Evolutionary conservation across 1,140 invertebrate species (phyloP).

Genomic region (Nephotettix cincticeps): DNA sequence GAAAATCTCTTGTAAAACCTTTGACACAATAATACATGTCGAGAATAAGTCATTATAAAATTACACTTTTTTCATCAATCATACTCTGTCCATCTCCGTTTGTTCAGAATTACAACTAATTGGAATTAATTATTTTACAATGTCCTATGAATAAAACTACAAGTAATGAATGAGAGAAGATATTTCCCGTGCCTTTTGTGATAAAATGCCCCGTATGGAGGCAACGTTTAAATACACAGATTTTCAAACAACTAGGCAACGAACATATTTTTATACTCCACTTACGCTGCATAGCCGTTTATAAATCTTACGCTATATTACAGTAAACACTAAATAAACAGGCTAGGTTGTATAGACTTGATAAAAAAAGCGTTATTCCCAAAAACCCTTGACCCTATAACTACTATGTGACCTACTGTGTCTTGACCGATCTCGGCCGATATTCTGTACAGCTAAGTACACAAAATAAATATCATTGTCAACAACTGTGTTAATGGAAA

Average conservation of each 20-base stretch:
- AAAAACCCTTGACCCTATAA: constrained; percentile 18
- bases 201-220: background rate
- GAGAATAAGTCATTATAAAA: too few relatives aligned
- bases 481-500: constrained; percentile 14
- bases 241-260: background rate
- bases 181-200: constrained; percentile 18
- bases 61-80: too few relatives aligned
- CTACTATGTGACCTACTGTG: constrained; percentile 8
- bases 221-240: background rate
- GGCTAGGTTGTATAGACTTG: constrained; percentile 8
- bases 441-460: constrained; percentile 21
- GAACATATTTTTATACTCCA: background rate
- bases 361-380: constrained; percentile 22
- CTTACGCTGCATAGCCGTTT: background rate
- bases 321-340: constrained; percentile 19
- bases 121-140: too few relatives aligned
- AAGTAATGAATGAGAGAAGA: constrained; percentile 1
- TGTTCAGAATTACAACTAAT: too few relatives aligned
- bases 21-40: too few relatives aligned
- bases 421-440: background rate
- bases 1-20: too few relatives aligned
- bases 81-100: too few relatives aligned
- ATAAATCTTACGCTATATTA: background rate
- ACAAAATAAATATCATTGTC: constrained; percentile 21
- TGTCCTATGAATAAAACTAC: too few relatives aligned